phyloP scores from a whole-genome alignment of 2,888 invertebrate species.

The Nomada fabriciana region DNA sequence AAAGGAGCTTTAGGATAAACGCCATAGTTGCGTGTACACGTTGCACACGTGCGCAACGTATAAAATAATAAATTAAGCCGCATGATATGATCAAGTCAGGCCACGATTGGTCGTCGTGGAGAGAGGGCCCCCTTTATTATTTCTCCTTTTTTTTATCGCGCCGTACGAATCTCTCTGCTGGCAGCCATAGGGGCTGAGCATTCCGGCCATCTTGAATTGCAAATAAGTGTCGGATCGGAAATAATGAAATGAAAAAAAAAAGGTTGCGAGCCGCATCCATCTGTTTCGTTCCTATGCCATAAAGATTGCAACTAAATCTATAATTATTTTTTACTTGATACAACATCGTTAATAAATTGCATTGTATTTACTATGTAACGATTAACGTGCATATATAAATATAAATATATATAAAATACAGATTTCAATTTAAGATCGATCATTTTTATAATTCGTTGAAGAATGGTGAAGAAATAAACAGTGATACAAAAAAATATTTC shows the following conservation, averaged over 20 bases:
- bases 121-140: constrained; percentile 57
- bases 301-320: too few species aligned
- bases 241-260: constrained; percentile 38
- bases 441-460: not conserved
- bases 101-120: constrained; percentile 73
- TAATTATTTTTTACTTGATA: too few species aligned
- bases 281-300: not conserved
- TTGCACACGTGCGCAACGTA: constrained; percentile 59
- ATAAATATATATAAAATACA: too few species aligned
- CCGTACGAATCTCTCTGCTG: constrained; percentile 72
- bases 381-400: too few species aligned
- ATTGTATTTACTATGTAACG: too few species aligned
- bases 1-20: constrained; percentile 20
- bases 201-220: constrained; percentile 79
- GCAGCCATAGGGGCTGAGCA: constrained; percentile 66
- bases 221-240: constrained; percentile 62
- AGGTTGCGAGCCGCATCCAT: not conserved
- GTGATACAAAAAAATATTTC: too few species aligned
- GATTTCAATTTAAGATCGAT: too few species aligned
- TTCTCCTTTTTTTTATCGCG: constrained; percentile 64
- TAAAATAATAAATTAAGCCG: constrained; percentile 75
- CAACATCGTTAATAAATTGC: too few species aligned
- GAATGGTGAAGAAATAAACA: not conserved
- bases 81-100: constrained; percentile 73
- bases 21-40: constrained; percentile 38